Conservation (phyloP, 2,113 vertebrate genomes). For the Reinhardtius hippoglossoides region DNA sequence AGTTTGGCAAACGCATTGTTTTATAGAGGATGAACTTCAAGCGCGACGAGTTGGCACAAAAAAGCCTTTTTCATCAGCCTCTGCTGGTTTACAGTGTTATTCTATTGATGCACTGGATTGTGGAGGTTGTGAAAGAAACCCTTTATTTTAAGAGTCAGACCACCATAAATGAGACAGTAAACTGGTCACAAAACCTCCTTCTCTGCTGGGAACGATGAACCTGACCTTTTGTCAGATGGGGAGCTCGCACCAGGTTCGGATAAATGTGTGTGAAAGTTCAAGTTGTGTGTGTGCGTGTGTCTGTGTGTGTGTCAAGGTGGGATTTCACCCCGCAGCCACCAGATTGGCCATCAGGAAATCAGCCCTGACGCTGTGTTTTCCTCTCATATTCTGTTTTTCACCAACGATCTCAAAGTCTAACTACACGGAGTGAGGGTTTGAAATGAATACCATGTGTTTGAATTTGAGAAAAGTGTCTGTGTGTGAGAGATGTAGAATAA, state of each 20-base stretch:
- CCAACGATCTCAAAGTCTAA: slow-evolving; percentile 72
- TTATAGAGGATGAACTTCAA: slow-evolving; percentile 19
- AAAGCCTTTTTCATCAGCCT: slow-evolving; percentile 35
- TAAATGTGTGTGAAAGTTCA: slow-evolving; percentile 73
- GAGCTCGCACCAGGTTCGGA: slow-evolving; percentile 37
- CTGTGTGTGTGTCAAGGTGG: slow-evolving; percentile 23
- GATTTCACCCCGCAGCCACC: slow-evolving; percentile 64
- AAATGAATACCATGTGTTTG: slow-evolving; percentile 82
- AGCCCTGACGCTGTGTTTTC: slow-evolving; percentile 75
- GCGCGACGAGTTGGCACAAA: slow-evolving; percentile 32
- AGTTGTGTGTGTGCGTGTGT: slow-evolving; percentile 5
- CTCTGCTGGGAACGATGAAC: neutral
- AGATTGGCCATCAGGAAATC: slow-evolving; percentile 78
- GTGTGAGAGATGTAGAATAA: slow-evolving; percentile 74
- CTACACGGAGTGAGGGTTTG: slow-evolving; percentile 62
- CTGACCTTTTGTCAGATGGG: slow-evolving; percentile 5
- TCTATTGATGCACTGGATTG: slow-evolving; percentile 19
- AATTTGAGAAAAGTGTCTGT: slow-evolving; percentile 65
- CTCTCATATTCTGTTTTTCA: slow-evolving; percentile 79
- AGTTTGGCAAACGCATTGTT: slow-evolving; percentile 25
- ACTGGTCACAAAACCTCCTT: neutral
- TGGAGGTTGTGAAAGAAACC: slow-evolving; percentile 3
- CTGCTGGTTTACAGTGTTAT: slow-evolving; percentile 35
- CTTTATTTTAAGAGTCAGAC: slow-evolving; percentile 8
- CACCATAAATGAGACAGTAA: slow-evolving; percentile 1